These are phyloP conservation scores for Pollenia amentaria DNA, from an alignment of 2,888 invertebrate genomes.

Conservation along the genomic window DNA sequence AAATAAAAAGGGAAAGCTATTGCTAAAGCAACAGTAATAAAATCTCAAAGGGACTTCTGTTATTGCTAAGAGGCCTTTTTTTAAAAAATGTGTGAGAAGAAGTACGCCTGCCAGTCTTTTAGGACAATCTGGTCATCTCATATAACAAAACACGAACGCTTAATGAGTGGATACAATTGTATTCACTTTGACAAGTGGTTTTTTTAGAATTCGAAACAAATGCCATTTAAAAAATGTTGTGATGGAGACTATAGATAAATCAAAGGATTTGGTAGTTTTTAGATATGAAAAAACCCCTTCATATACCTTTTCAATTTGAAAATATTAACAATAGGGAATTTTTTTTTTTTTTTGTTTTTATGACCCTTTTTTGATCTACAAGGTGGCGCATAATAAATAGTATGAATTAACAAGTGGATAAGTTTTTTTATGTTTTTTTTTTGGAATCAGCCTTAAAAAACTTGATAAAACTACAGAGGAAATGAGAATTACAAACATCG, in stretches of 20 bases:
- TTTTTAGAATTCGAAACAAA: neutral
- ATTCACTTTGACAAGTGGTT: constrained; percentile 42
- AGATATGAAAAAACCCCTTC: neutral
- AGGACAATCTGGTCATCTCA: neutral
- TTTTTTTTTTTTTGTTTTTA: too few relatives aligned
- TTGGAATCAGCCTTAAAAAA: too few relatives aligned
- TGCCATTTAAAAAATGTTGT: neutral
- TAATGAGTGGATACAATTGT: constrained; percentile 24
- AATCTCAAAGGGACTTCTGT: constrained; percentile 17
- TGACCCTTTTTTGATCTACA: too few relatives aligned
- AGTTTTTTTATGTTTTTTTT: too few relatives aligned
- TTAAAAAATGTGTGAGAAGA: neutral
- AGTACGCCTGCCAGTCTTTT: neutral
- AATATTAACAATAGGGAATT: neutral
- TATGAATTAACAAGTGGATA: too few relatives aligned
- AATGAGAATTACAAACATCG: too few relatives aligned
- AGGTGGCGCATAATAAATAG: too few relatives aligned
- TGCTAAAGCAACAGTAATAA: neutral
- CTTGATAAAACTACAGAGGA: too few relatives aligned
- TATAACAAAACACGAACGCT: neutral
- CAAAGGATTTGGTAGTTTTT: neutral
- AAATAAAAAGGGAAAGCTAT: neutral
- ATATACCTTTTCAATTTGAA: neutral
- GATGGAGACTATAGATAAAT: neutral
- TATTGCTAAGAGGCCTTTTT: constrained; percentile 4